A percentile compares a stretch with the other conserved stretches of the same genome.
phyloP scores from a whole-genome alignment of 2,888 invertebrate species.

The Metopia argyrocephala region DNA sequence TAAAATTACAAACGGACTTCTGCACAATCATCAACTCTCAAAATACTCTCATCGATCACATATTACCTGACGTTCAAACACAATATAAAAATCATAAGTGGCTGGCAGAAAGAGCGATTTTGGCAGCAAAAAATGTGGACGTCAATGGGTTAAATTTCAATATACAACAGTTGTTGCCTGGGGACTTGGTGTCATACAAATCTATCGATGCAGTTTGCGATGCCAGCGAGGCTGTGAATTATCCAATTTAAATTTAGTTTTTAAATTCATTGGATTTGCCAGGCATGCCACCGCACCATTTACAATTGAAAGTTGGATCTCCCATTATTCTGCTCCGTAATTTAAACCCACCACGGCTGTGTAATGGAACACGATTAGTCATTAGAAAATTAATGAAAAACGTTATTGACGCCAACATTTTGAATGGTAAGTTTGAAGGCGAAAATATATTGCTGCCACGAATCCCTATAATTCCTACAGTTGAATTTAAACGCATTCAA shows the following conservation, averaged over 20 bases:
- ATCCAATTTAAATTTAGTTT: conserved; percentile 55
- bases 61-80: not conserved
- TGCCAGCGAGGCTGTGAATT: conserved; percentile 17
- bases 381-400: conserved; percentile 50
- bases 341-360: conserved; percentile 46
- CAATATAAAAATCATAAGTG: not conserved
- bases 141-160: not conserved
- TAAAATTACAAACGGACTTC: not conserved
- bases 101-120: conserved; percentile 1
- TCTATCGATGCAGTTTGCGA: not conserved
- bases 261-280: conserved; percentile 57
- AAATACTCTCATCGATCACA: no score
- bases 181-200: conserved; percentile 15
- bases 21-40: conserved; percentile 24
- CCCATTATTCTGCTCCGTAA: conserved; percentile 53
- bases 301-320: conserved; percentile 38
- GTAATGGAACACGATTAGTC: conserved; percentile 42
- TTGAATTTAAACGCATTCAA: no score
- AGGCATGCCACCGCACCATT: conserved; percentile 38
- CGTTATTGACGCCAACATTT: conserved; percentile 55
- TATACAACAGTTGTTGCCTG: conserved; percentile 5
- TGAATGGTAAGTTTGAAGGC: no score
- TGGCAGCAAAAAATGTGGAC: conserved; percentile 16
- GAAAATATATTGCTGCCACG: no score
- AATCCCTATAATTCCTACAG: no score